phyloP scores from a whole-genome alignment of 2,797 vertebrate genomes.

The Pangasius larnaudii region DNA sequence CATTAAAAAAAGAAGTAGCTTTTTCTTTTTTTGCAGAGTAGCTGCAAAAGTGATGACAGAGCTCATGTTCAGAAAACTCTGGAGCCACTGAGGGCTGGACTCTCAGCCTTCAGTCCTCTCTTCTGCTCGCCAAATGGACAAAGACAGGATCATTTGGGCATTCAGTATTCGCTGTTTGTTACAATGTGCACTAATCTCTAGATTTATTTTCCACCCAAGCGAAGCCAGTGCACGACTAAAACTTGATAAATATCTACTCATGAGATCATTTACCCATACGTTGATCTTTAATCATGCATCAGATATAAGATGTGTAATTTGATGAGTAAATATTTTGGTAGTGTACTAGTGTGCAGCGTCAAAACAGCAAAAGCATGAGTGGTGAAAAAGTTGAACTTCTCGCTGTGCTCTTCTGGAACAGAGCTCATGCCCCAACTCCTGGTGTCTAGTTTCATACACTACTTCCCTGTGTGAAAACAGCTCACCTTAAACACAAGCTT shows the following conservation, averaged over 20 bases:
- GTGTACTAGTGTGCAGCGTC: not conserved
- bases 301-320: not conserved
- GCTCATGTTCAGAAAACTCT: constrained; percentile 59
- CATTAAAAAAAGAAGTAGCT: not conserved
- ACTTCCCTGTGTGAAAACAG: constrained; percentile 29
- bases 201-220: not conserved
- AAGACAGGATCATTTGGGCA: not conserved
- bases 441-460: constrained; percentile 36
- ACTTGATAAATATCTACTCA: not conserved
- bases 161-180: not conserved
- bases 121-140: not conserved
- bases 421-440: not conserved
- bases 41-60: constrained; percentile 60
- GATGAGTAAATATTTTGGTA: not conserved
- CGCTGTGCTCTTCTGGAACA: not conserved
- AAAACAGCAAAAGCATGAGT: not conserved
- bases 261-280: not conserved
- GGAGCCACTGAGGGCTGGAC: constrained; percentile 30
- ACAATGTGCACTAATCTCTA: not conserved
- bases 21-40: not conserved
- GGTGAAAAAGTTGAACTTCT: not conserved
- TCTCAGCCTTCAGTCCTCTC: not conserved
- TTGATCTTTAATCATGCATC: not conserved
- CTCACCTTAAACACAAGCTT: constrained; percentile 50
- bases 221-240: not conserved